Evolutionary conservation across 1,140 invertebrate genomes (phyloP), one percentile per base, ranked within the genome.

Genomic region (Drosophila micromelanica): DNA sequence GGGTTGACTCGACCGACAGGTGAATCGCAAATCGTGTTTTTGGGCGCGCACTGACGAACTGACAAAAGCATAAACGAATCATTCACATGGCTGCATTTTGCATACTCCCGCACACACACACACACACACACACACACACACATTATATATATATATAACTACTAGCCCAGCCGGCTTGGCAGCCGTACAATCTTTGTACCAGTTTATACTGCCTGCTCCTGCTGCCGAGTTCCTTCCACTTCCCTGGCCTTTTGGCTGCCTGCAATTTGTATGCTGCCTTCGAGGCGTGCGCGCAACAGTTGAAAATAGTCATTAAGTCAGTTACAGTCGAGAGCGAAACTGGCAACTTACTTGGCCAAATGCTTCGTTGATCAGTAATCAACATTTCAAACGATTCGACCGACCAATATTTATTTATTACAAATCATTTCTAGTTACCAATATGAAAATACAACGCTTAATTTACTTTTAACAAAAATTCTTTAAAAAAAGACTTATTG

Each of bases 21-120:
- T 74, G 72, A 62, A 63, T 62, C 73, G 48, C 56, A 54, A 54
- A 62, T 46, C 62, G 49, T 45, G 37, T 52, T 56, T 79, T 49
- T 48, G 76, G 61, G 51, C 77, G 71, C 63, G 59, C 71, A 76
- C 84, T 87, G 84, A 82, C 84, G 84, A 64, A 85, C 80, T 79
- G 89, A 91, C 90, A 91, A 91, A 91, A 76, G 80, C 79, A 90
- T 91, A 91, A 91, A 73, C 90, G 86, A 90, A 91, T 91, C 90
- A 91, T 91, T 48, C 74, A 89, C 86, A 81, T 91, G 90, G 90
- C 68, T 91, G 86, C 75, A 67, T 80, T 80, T 91, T 67, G 63
- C 64, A 55, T 45, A 46, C 57, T 63, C 52, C 35, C 45, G 61
- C 9, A 54, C 37, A 59, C 9, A 48, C 42, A 42, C 7, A 48